These are phyloP conservation scores for Drosophila incognita DNA, from an alignment of 2,888 invertebrate species.

Conservation along the genomic window DNA sequence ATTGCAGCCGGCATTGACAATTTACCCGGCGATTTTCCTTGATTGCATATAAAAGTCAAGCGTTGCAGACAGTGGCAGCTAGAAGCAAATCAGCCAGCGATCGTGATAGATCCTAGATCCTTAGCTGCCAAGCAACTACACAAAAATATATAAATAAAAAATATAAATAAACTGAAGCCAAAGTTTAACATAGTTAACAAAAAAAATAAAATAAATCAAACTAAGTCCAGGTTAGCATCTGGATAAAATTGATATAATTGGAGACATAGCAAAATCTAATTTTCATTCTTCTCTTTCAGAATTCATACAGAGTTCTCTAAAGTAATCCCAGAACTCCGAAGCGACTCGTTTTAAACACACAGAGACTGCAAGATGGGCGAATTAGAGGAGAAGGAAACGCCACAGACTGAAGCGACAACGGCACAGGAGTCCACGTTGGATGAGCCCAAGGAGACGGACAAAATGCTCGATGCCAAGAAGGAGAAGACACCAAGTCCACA, in stretches of 20 bases:
- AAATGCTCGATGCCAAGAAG: slow-evolving; percentile 83
- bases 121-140: slow-evolving; percentile 55
- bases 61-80: slow-evolving; percentile 41
- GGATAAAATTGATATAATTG: neutral
- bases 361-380: slow-evolving; percentile 80
- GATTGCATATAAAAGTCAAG: slow-evolving; percentile 51
- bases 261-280: slow-evolving; percentile 1
- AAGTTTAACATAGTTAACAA: slow-evolving; percentile 53
- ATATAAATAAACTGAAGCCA: slow-evolving; percentile 20
- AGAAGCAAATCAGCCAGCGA: slow-evolving; percentile 72
- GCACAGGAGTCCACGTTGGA: slow-evolving; percentile 77
- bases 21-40: slow-evolving; percentile 8
- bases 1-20: slow-evolving; percentile 48
- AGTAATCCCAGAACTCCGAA: slow-evolving; percentile 18
- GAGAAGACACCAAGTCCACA: slow-evolving; percentile 71
- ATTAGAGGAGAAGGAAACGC: slow-evolving; percentile 84
- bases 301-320: slow-evolving; percentile 64
- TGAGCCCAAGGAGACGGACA: slow-evolving; percentile 85
- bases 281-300: slow-evolving; percentile 32
- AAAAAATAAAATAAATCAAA: neutral
- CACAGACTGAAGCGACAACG: slow-evolving; percentile 79
- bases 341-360: neutral
- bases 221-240: slow-evolving; percentile 44
- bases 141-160: neutral
- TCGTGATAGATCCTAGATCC: slow-evolving; percentile 82